These are phyloP conservation scores for Brachionus rotundiformis DNA, from an alignment of 1,140 invertebrate species.

Conservation along the genomic window DNA sequence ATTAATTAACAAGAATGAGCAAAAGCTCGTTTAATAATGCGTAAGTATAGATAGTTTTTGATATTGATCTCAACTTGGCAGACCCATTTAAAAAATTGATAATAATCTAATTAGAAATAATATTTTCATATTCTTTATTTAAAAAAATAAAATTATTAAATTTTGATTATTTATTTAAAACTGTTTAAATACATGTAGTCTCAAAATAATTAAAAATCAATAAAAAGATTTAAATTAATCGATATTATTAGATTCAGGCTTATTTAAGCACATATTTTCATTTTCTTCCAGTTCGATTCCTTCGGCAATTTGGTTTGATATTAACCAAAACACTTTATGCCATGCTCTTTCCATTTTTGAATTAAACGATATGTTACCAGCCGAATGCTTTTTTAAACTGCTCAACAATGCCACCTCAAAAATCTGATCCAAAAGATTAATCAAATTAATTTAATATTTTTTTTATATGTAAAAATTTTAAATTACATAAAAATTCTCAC, in stretches of 20 bases:
- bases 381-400: conserved; percentile 4
- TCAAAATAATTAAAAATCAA: not conserved
- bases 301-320: conserved; percentile 12
- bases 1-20: too few species aligned
- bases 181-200: not conserved
- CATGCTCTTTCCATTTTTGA: conserved; percentile 10
- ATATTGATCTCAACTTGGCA: too few species aligned
- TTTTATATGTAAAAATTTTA: not conserved
- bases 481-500: conserved; percentile 26
- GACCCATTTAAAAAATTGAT: too few species aligned
- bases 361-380: not conserved
- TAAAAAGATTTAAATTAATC: not conserved
- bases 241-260: not conserved
- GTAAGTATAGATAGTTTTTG: too few species aligned
- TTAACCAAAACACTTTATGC: conserved; percentile 31
- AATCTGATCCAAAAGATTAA: too few species aligned
- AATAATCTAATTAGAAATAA: too few species aligned
- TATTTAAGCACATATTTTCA: conserved; percentile 27
- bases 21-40: too few species aligned
- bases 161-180: not conserved
- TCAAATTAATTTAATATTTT: too few species aligned
- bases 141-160: not conserved
- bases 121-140: too few species aligned
- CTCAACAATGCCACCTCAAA: conserved; percentile 25
- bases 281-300: conserved; percentile 37